A percentile compares a stretch with the other conserved stretches of the same genome.
Evolutionary conservation across 2,113 vertebrate species (phyloP).

Genomic region (Aramus guarauna): DNA sequence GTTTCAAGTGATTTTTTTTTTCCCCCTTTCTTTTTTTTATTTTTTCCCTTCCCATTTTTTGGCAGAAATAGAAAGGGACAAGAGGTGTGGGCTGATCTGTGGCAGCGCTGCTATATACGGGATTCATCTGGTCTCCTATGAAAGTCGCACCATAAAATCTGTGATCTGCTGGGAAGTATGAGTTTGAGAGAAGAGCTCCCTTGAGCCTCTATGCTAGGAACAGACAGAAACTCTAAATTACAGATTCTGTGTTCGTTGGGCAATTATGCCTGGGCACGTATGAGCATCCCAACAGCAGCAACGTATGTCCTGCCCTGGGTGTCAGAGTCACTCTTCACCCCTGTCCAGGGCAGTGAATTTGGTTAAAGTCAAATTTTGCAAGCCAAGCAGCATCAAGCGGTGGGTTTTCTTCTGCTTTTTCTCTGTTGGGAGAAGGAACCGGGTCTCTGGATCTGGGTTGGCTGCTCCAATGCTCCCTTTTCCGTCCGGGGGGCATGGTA

Average conservation of each 20-base stretch:
- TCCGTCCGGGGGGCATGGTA: fast-evolving
- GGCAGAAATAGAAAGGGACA: not conserved
- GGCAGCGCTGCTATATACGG: constrained; percentile 18
- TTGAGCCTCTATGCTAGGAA: not conserved
- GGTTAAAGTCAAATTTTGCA: not conserved
- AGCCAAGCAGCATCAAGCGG: not conserved
- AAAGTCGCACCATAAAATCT: not conserved
- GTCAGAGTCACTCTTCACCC: not conserved
- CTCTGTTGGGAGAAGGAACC: not conserved
- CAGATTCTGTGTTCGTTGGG: not conserved
- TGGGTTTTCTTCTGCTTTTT: not conserved
- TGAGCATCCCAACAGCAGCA: not conserved
- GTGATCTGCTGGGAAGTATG: not conserved
- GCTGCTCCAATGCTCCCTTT: not conserved
- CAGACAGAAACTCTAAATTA: not conserved
- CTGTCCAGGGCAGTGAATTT: too few relatives aligned
- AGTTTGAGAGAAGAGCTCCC: not conserved
- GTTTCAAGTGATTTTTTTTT: not conserved
- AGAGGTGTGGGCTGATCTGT: constrained; percentile 20
- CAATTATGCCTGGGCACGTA: not conserved
- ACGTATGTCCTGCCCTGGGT: fast-evolving
- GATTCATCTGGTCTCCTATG: constrained; percentile 7
- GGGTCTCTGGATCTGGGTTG: too few relatives aligned
- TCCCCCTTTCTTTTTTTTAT: not conserved
- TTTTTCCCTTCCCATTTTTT: not conserved